These are phyloP conservation scores for Micrastur ruficollis DNA, from an alignment of 2,797 vertebrate genomes.

Conservation along the genomic window DNA sequence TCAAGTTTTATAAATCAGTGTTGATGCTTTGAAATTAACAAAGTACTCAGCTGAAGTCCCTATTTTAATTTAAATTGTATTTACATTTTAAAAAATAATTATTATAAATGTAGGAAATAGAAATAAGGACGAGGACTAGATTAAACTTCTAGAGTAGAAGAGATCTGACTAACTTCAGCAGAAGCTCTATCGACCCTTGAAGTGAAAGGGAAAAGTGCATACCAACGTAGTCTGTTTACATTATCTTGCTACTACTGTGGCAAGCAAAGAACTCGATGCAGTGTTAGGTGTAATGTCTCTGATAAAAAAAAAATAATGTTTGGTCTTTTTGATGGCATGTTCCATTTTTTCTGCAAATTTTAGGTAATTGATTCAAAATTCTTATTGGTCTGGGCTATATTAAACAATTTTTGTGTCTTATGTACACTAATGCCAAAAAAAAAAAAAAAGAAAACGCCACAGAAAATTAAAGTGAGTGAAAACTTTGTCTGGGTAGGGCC, in stretches of 20 bases:
- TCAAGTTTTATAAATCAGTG: neutral
- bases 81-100: neutral
- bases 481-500: neutral
- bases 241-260: neutral
- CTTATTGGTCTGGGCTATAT: neutral
- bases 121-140: neutral
- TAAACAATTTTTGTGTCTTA: neutral
- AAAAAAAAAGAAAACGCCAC: neutral
- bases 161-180: neutral
- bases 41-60: neutral
- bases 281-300: neutral
- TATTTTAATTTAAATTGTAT: neutral
- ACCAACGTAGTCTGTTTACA: neutral
- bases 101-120: neutral
- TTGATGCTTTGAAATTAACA: neutral
- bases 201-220: neutral
- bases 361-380: neutral
- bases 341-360: neutral
- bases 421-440: neutral
- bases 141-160: neutral
- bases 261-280: neutral
- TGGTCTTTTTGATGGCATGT: neutral
- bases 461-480: neutral
- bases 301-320: neutral
- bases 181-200: neutral